Percentiles rank a stretch among this genome's conserved stretches.
Conservation (phyloP, 2,113 vertebrate genomes). For the Rhineura floridana region DNA sequence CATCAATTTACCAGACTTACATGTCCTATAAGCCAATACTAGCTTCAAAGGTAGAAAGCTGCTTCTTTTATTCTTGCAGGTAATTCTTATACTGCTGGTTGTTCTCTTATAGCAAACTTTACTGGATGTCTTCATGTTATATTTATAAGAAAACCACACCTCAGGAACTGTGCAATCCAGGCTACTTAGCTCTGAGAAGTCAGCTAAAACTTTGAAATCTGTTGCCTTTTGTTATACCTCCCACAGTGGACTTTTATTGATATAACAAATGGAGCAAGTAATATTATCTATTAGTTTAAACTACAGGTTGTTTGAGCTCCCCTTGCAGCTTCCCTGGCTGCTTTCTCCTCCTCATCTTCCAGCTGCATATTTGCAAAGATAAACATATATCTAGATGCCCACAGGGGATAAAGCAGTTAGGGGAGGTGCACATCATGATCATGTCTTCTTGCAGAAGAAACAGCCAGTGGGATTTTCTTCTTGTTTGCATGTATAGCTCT, state of each 20-base stretch:
- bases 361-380: too few relatives aligned
- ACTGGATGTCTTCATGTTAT: neutral
- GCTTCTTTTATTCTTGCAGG: neutral
- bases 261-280: neutral
- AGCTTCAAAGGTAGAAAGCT: neutral
- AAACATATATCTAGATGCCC: too few relatives aligned
- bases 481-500: neutral
- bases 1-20: neutral
- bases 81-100: neutral
- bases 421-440: too few relatives aligned
- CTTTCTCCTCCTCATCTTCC: too few relatives aligned
- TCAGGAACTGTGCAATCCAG: neutral
- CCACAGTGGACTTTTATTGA: conserved; percentile 13
- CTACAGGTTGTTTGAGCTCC: neutral
- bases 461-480: neutral
- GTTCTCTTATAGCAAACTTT: neutral
- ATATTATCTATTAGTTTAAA: conserved; percentile 5
- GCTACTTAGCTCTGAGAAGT: neutral
- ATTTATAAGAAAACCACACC: neutral
- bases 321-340: too few relatives aligned
- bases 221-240: neutral
- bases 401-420: too few relatives aligned
- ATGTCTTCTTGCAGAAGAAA: too few relatives aligned
- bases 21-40: neutral
- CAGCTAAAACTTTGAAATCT: neutral